Base-by-base conservation (phyloP, 2,113 vertebrate species). In the Nerophis lumbriciformis region DNA sequence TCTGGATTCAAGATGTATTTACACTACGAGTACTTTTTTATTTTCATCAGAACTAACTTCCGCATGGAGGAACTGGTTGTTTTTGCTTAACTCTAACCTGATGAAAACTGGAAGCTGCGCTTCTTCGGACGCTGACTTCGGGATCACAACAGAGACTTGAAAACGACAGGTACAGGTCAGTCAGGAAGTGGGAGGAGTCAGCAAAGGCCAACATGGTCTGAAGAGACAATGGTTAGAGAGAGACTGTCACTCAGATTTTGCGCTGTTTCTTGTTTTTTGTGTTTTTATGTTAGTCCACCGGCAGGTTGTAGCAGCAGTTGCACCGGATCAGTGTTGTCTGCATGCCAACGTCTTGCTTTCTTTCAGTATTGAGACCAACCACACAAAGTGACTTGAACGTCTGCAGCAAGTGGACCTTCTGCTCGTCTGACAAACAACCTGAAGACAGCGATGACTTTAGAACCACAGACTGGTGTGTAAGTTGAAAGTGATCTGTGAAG, bases 271-370 rank as follows among this genome's bases (percentile, higher is more conserved):
- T 12, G 11, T 35, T 10, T 48, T 1, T 37, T 28, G 35, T 59
- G 49, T 53, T 12, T 6, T 53, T 16, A 7, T 10, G 15, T 53
- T 7, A 50, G 16, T 50, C 14, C 72, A 98, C 95, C 62, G 95
- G 95, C 65, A 98, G 90, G 84, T 97, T 98, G 83, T 95, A 98
- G 83, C 95, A 95, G 88, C 95, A 98, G 83, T 98, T 95, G 78
- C 93, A 94, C 71, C 95, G 92, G 63, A 97, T 93, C 68, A 92
- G 88, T 9, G 86, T 88, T 5, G 93, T 92, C 63, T 95, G 93
- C 64, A 89, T 92, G 72, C 85, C 92, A 19, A 37, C 16, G 57
- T 96, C 92, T 75, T 92, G 92, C 19, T 92, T 92, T 53, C 93
- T 94, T 79, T 96, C 95, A 58, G 92, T 90, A 69, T 94, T 92